phyloP scores from a whole-genome alignment of 2,888 invertebrate genomes.

The Archips xylosteana region DNA sequence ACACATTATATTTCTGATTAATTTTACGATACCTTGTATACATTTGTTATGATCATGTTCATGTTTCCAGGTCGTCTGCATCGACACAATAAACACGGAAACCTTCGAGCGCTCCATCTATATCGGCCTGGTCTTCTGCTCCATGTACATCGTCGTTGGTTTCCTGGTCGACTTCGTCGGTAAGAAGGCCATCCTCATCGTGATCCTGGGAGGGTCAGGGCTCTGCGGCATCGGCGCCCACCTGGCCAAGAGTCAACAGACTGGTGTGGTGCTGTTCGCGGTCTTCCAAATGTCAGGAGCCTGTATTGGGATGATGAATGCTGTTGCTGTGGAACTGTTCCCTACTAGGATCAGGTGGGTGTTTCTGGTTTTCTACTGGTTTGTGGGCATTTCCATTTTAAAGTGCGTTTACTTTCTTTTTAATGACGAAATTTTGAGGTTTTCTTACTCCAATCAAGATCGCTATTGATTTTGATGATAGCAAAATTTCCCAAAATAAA shows the following conservation, averaged over 20 bases:
- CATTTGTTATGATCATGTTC: too few relatives aligned
- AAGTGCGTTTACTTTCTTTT: too few relatives aligned
- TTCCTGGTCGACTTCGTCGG: constrained; percentile 82
- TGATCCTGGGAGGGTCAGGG: constrained; percentile 80
- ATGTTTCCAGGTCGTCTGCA: constrained; percentile 68
- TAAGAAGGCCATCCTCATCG: constrained; percentile 85
- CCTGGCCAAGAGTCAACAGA: constrained; percentile 83
- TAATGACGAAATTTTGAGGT: too few relatives aligned
- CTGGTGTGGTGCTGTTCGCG: constrained; percentile 86
- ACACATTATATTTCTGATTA: too few relatives aligned
- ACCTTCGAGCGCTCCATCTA: constrained; percentile 88
- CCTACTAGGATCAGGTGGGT: constrained; percentile 82
- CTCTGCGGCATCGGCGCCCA: constrained; percentile 86
- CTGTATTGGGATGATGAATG: constrained; percentile 85
- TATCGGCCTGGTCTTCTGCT: constrained; percentile 87
- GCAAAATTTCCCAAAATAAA: too few relatives aligned
- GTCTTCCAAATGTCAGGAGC: constrained; percentile 84
- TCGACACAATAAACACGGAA: constrained; percentile 83
- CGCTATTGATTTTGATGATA: too few relatives aligned
- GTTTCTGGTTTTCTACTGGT: neutral
- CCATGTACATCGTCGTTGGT: constrained; percentile 88
- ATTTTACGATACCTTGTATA: too few relatives aligned
- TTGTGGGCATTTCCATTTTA: too few relatives aligned
- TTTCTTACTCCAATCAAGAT: too few relatives aligned
- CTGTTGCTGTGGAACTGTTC: constrained; percentile 85